Conservation (phyloP, 2,113 vertebrate genomes). For the Istiophorus platypterus region DNA sequence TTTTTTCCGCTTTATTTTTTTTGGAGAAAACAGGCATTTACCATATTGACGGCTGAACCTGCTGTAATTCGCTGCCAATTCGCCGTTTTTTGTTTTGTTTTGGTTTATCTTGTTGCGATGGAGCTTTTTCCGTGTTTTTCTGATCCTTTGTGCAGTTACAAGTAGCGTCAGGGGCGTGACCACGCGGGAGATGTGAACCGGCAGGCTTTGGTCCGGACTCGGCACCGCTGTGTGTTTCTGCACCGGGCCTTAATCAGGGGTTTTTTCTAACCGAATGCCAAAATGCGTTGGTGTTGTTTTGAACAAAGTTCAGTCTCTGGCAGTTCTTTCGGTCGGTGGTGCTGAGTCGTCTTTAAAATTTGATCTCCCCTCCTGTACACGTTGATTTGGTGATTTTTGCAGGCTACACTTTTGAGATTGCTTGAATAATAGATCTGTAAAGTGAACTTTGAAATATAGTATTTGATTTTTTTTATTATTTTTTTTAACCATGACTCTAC, state of each 20-base stretch:
- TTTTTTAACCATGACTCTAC: not conserved
- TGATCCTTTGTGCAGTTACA: not conserved
- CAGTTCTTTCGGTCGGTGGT: not conserved
- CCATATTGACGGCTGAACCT: not conserved
- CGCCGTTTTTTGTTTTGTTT: not conserved
- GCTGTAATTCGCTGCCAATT: slow-evolving; percentile 1
- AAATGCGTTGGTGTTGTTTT: not conserved
- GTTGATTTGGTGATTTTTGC: not conserved
- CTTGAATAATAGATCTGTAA: not conserved
- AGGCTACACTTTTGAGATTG: not conserved
- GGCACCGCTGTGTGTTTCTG: not conserved
- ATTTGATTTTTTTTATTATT: not conserved
- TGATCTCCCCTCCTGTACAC: not conserved
- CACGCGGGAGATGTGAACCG: not conserved
- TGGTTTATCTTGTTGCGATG: too few relatives aligned
- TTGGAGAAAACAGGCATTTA: not conserved
- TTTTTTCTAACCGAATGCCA: not conserved
- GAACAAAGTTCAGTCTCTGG: not conserved
- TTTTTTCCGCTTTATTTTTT: too few relatives aligned
- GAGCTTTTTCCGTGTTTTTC: not conserved
- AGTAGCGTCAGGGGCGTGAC: not conserved
- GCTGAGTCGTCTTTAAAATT: not conserved
- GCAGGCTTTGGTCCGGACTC: not conserved
- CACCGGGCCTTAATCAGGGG: not conserved
- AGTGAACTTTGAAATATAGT: not conserved